Conservation (phyloP, 2,113 vertebrate genomes). For the Periophthalmus modestus region DNA sequence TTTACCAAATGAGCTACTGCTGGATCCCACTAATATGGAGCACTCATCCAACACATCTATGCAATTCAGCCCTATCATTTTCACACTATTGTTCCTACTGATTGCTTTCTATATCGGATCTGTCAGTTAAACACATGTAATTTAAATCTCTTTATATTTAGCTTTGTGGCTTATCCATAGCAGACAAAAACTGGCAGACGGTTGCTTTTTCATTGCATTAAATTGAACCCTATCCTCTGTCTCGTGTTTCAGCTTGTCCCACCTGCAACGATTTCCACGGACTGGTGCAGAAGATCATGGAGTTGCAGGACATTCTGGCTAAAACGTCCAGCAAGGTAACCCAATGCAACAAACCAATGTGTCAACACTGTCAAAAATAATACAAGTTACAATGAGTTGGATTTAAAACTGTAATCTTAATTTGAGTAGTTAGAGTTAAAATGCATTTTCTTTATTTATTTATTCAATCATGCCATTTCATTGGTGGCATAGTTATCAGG, state of each 20-base stretch:
- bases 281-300: slow-evolving; percentile 99
- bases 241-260: slow-evolving; percentile 86
- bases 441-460: too few species aligned
- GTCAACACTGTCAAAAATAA: not conserved
- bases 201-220: not conserved
- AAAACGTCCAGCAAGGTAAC: slow-evolving; percentile 98
- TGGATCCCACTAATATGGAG: too few species aligned
- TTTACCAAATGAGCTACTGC: too few species aligned
- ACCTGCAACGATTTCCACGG: slow-evolving; percentile 99
- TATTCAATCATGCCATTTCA: too few species aligned
- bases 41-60: not conserved
- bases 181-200: not conserved
- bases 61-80: not conserved
- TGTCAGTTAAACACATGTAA: not conserved
- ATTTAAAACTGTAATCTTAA: too few species aligned
- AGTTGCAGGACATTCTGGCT: slow-evolving; percentile 94
- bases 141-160: not conserved
- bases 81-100: not conserved
- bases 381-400: too few species aligned
- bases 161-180: not conserved
- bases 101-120: not conserved
- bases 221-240: slow-evolving; percentile 13
- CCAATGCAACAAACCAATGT: not conserved
- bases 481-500: too few species aligned
- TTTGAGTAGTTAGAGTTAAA: too few species aligned